These are phyloP conservation scores for Xenus cinereus DNA, from an alignment of 2,113 vertebrate species.

Conservation along the genomic window DNA sequence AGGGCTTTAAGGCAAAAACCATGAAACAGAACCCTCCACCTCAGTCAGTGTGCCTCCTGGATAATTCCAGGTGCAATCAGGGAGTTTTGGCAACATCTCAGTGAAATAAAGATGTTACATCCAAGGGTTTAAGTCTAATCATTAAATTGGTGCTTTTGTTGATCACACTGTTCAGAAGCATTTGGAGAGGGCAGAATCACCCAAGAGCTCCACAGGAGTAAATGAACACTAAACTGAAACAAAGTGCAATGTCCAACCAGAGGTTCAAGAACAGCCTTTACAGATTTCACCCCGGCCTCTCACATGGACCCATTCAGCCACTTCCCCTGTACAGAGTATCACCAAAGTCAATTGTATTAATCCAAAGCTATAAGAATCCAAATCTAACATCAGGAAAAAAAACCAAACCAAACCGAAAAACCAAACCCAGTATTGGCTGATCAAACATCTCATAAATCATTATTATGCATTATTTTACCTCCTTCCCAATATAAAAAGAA, in stretches of 20 bases:
- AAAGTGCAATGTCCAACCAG: background rate
- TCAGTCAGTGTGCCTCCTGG: background rate
- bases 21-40: background rate
- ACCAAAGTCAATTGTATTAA: background rate
- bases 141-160: background rate
- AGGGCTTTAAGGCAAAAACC: background rate
- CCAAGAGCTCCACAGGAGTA: background rate
- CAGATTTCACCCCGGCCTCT: background rate
- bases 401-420: fast-evolving
- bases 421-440: fast-evolving
- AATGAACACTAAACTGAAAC: background rate
- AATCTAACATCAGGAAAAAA: background rate
- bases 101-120: background rate
- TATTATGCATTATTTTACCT: background rate
- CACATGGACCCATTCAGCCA: background rate
- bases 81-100: background rate
- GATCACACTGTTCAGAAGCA: background rate
- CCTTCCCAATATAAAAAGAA: background rate
- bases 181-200: background rate
- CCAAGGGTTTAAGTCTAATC: background rate
- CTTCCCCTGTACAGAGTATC: background rate
- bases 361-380: background rate
- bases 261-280: background rate
- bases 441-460: background rate
- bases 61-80: background rate